Evolutionary conservation across 2,113 vertebrate genomes (phyloP).

Genomic region (Xenopus borealis): DNA sequence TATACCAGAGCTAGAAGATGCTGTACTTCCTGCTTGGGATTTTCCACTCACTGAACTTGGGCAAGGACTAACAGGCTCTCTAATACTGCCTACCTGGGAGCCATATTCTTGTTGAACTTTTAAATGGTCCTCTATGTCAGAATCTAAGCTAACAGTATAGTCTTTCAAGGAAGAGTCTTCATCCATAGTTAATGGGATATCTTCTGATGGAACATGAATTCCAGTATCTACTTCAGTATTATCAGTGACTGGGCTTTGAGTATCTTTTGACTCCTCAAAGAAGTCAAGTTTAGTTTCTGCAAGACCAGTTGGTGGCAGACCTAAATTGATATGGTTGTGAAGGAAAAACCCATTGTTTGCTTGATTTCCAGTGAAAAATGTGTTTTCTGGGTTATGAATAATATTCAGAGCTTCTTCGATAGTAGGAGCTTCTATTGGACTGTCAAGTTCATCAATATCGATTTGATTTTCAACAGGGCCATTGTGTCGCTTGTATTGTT

Average conservation of each 20-base stretch:
- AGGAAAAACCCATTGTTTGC: constrained; percentile 89
- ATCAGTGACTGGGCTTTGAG: constrained; percentile 76
- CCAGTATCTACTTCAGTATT: constrained; percentile 91
- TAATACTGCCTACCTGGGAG: constrained; percentile 58
- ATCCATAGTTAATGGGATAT: constrained; percentile 91
- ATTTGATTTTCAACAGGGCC: constrained; percentile 69
- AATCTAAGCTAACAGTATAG: constrained; percentile 91
- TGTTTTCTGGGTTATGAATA: constrained; percentile 80
- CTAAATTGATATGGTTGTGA: constrained; percentile 74
- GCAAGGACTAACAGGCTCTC: constrained; percentile 78
- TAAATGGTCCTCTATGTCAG: constrained; percentile 81
- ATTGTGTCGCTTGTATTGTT: constrained; percentile 65
- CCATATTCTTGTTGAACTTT: constrained; percentile 80
- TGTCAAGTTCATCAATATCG: constrained; percentile 71
- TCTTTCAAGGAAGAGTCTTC: constrained; percentile 94
- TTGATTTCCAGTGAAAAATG: constrained; percentile 67
- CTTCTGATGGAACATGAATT: constrained; percentile 89
- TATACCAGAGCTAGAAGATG: constrained; percentile 81
- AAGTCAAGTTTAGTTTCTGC: constrained; percentile 62
- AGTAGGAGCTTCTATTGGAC: constrained; percentile 72
- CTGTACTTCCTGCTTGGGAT: constrained; percentile 84
- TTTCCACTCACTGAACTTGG: constrained; percentile 78
- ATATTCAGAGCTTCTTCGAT: constrained; percentile 92
- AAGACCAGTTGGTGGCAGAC: constrained; percentile 57
- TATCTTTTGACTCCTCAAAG: constrained; percentile 73